Base-by-base conservation (phyloP, 2,888 invertebrate species). In the Danaus chrysippus region DNA sequence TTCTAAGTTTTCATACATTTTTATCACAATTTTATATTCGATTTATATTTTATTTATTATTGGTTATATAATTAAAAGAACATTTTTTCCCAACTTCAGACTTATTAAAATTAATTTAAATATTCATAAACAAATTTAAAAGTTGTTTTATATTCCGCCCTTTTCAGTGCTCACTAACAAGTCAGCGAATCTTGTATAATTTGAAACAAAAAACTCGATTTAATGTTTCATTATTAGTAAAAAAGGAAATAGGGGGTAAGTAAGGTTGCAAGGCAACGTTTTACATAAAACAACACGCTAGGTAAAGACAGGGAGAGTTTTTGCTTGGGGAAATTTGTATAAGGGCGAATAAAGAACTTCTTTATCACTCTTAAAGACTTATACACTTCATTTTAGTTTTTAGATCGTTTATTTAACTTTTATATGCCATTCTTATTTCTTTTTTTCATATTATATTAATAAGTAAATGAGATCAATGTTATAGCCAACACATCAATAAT, bases 211-310 rank as follows among this genome's bases (percentile, higher is more conserved):
- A 52, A 59, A 56, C 53, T 56, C 15, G 19, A 34, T 59, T 55
- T 52, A 43, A 53, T 43, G 59, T 53, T 59, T 59, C 56, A 62
- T 62, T 62, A 62, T 59, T 62, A 59, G 53, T 43, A 56, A 43
- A 11, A 43, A 55, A 52, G 56, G 59, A 62, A 71, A 72, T 71
- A 71, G 67, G 55, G 46, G 68, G 70, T 69, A 71, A 70, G 66
- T 70, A 69, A 71, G 73, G 76, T 73, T 81, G 81, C 78, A 74
- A 71, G 73, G 72, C 67, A 57, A n/a, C 49, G 17, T 17, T 49
- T 49, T 49, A 49, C 49, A 49, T 49, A 49, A 49, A 17, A 17
- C 49, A 11, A 49, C 17, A 17, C 49, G 17, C 17, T 11, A 17
- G 11, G 15, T 17, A 49, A 49, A 49, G 49, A 15, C 46, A 13